Conservation (phyloP, 2,797 vertebrate genomes). For the Glyptemys insculpta region DNA sequence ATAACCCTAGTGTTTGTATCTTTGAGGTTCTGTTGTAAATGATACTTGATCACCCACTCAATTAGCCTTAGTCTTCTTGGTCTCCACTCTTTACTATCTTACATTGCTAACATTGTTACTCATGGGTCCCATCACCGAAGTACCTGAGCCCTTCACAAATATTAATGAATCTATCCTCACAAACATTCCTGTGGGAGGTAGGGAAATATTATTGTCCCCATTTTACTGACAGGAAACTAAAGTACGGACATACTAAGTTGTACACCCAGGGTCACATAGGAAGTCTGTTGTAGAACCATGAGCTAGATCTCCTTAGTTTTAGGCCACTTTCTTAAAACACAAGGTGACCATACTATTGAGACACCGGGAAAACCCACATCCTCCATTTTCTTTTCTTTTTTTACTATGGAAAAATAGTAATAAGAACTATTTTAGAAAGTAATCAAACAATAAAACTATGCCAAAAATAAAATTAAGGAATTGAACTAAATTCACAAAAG, state of each 20-base stretch:
- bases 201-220: not conserved
- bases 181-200: accelerated
- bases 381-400: not conserved
- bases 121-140: not conserved
- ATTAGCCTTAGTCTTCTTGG: not conserved
- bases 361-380: not conserved
- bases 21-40: not conserved
- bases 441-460: not conserved
- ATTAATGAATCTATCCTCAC: not conserved
- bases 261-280: not conserved
- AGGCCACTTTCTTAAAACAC: not conserved
- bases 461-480: not conserved
- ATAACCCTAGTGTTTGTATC: too few relatives aligned
- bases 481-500: not conserved
- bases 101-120: not conserved
- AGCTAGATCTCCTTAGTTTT: not conserved
- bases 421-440: not conserved
- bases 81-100: not conserved
- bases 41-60: not conserved
- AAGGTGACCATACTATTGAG: not conserved
- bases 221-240: not conserved
- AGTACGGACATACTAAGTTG: not conserved
- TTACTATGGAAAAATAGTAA: not conserved
- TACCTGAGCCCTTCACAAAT: not conserved
- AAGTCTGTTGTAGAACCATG: not conserved